Base-by-base conservation (phyloP, 2,113 vertebrate species). In the Ictalurus furcatus region DNA sequence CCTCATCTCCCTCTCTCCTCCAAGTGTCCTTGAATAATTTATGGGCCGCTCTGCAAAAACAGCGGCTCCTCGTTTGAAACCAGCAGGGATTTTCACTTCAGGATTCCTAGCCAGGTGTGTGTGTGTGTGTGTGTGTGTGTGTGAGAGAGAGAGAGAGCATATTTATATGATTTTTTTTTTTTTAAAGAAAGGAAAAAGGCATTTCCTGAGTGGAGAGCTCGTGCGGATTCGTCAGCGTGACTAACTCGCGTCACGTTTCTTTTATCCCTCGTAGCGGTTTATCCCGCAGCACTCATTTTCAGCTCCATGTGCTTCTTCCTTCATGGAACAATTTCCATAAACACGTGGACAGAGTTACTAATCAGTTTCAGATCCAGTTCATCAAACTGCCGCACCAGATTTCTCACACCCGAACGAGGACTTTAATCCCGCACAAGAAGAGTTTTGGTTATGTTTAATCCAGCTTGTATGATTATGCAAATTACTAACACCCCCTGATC, bases 21-120 rank as follows among this genome's bases (percentile, higher is more conserved):
- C 79, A 81, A 84, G n/a, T 76, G 91, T 54, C 19, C 89, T 92
- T 95, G 90, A 94, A 95, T 95, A 90, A 95, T 95, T 93, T 88
- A 94, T 94, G 65, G 88, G 80, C n/a, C 65, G 69, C 80, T 40
- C 16, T 79, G 30, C 30, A 25, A 56, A 85, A 52, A 34, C 84
- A 40, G 48, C 48, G 76, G 85, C 65, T 93, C 85, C 92, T 95
- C 94, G 95, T 95, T 93, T 93, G 69, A 91, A 86, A 59, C 11
- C 63, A 44, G 90, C 92, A 90, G 81, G 80, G 86, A 93, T 94
- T 92, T 91, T 37, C 90, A 65, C 82, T 90, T 90, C 89, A 90
- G 92, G 93, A 93, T 94, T 92, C 89, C 78, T 83, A 88, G 34
- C 89, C 91, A 85, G 88, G 76, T 44, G 84, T 79, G 52, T 88